These are phyloP conservation scores for Drosophila seguyi DNA, from an alignment of 1,140 invertebrate species.

Conservation along the genomic window DNA sequence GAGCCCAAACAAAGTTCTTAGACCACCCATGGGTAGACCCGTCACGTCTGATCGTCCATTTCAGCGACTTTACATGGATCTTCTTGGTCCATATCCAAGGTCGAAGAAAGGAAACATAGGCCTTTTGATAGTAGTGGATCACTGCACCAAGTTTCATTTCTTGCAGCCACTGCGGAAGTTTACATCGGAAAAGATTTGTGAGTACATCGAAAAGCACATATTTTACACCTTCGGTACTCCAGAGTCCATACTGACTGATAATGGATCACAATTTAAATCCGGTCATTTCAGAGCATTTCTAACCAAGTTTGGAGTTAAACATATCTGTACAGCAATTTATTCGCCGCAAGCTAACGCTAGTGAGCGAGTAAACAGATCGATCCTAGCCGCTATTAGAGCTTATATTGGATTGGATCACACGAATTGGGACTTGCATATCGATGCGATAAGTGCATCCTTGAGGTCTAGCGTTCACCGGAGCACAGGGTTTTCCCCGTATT, in stretches of 20 bases:
- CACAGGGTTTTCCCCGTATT: conserved; percentile 17
- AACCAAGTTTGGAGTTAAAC: neutral
- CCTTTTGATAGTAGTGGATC: neutral
- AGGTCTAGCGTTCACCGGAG: conserved; percentile 12
- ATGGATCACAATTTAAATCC: no score
- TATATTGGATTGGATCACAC: conserved; percentile 17
- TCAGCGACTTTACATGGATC: conserved; percentile 1
- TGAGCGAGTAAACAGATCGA: conserved; percentile 17
- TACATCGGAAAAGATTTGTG: conserved; percentile 1
- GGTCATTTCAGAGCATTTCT: no score
- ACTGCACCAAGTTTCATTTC: conserved; percentile 11
- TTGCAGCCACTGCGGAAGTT: conserved; percentile 1
- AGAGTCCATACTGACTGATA: conserved; percentile 1
- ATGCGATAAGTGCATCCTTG: conserved; percentile 14
- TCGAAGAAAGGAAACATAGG: no score
- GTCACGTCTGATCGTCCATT: no score
- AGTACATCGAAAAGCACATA: conserved; percentile 3
- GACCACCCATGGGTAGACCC: neutral
- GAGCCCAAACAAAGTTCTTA: conserved; percentile 12
- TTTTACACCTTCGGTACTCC: conserved; percentile 14
- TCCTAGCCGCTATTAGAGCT: conserved; percentile 15
- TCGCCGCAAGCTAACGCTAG: neutral
- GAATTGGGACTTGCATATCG: conserved; percentile 15
- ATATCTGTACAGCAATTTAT: conserved; percentile 6
- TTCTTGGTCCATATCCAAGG: no score